Percentiles rank a stretch among this genome's conserved stretches.
These are phyloP conservation scores for Baccha elongata DNA, from an alignment of 2,888 invertebrate genomes.

Conservation along the genomic window DNA sequence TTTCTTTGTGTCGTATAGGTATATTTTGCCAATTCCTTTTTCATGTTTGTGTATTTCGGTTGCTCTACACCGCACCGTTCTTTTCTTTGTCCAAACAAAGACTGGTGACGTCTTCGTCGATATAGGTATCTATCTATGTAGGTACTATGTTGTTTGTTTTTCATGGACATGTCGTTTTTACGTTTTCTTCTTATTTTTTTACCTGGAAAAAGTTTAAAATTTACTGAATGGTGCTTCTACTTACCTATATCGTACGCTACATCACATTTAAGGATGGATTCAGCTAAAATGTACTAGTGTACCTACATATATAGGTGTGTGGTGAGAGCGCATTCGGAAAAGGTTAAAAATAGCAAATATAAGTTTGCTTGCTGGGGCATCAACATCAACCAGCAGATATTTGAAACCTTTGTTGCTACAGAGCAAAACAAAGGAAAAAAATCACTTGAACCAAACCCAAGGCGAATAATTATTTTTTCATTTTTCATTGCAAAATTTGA, in stretches of 20 bases:
- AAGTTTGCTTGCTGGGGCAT: not conserved
- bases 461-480: constrained; percentile 1
- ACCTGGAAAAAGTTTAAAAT: constrained; percentile 18
- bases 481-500: constrained; percentile 12
- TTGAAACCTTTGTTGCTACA: constrained; percentile 34
- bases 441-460: constrained; percentile 14
- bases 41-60: constrained; percentile 19
- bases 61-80: not conserved
- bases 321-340: not conserved
- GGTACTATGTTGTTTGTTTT: constrained; percentile 12
- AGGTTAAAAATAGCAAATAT: constrained; percentile 40
- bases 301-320: constrained; percentile 26
- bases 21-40: constrained; percentile 37
- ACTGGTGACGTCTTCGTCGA: constrained; percentile 27
- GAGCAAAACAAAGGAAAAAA: constrained; percentile 9
- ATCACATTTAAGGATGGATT: constrained; percentile 16
- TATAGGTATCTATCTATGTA: not conserved
- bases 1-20: constrained; percentile 47
- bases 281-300: constrained; percentile 5
- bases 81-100: constrained; percentile 27
- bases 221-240: constrained; percentile 34
- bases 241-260: too few relatives aligned
- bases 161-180: not conserved
- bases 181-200: not conserved
- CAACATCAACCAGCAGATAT: constrained; percentile 49